Evolutionary conservation across 1,140 invertebrate genomes (phyloP).

Genomic region (Caenorhabditis brenneri): DNA sequence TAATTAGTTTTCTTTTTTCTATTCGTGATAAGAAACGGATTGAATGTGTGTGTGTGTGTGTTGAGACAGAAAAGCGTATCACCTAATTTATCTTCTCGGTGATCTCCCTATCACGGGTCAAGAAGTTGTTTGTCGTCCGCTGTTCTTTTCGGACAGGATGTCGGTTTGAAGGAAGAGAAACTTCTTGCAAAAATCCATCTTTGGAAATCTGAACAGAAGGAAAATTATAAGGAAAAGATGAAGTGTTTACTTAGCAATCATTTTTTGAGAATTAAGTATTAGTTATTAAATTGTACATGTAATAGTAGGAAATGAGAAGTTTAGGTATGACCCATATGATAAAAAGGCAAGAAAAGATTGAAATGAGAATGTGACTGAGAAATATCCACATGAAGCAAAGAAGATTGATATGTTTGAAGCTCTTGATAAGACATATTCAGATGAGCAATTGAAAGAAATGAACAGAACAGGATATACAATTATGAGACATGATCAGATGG

Average conservation of each 20-base stretch:
- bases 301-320: slow-evolving; percentile 20
- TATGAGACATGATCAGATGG: slow-evolving; percentile 48
- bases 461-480: slow-evolving; percentile 45
- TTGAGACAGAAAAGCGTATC: background rate
- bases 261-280: background rate
- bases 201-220: too few species aligned
- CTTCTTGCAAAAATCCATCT: background rate
- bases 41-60: too few species aligned
- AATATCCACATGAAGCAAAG: slow-evolving; percentile 54
- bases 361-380: slow-evolving; percentile 51
- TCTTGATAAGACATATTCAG: slow-evolving; percentile 37
- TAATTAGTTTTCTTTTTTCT: too few species aligned
- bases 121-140: background rate
- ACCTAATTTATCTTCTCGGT: background rate
- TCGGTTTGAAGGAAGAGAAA: background rate
- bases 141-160: background rate
- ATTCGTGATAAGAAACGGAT: too few species aligned
- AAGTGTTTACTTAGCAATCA: background rate
- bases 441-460: slow-evolving; percentile 35
- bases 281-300: slow-evolving; percentile 28
- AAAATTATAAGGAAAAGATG: background rate
- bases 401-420: slow-evolving; percentile 44
- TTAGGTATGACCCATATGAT: slow-evolving; percentile 11
- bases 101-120: background rate
- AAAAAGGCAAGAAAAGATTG: too few species aligned